phyloP scores from a whole-genome alignment of 2,113 vertebrate species.

The Butorides virescens region DNA sequence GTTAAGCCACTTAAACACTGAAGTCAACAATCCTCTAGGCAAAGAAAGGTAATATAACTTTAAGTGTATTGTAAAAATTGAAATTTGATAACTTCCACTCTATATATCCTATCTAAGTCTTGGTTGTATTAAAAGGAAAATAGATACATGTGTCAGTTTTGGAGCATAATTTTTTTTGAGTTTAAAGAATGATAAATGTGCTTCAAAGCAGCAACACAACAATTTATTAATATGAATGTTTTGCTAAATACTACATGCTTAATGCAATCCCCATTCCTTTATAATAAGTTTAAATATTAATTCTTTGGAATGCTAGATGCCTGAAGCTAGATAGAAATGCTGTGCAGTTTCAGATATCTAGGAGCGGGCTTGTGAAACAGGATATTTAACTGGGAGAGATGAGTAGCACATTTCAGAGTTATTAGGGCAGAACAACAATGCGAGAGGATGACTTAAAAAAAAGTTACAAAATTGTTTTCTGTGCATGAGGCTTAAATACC shows the following conservation, averaged over 20 bases:
- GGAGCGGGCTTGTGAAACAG: conserved; percentile 79
- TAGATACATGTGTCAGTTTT: conserved; percentile 47
- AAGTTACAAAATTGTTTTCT: conserved; percentile 67
- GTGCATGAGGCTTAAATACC: conserved; percentile 62
- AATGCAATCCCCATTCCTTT: conserved; percentile 74
- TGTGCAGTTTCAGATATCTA: conserved; percentile 77
- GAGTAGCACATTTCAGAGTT: conserved; percentile 75
- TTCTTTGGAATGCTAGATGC: conserved; percentile 82
- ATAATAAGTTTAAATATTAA: conserved; percentile 85
- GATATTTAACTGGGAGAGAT: conserved; percentile 78
- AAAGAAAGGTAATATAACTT: conserved; percentile 66
- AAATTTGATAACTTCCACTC: conserved; percentile 57
- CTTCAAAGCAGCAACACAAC: conserved; percentile 59
- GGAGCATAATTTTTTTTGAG: conserved; percentile 44
- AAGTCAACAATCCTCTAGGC: conserved; percentile 52
- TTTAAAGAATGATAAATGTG: conserved; percentile 60
- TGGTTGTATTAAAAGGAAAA: conserved; percentile 51
- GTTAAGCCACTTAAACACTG: conserved; percentile 71
- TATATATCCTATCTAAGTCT: conserved; percentile 50
- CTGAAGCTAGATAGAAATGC: conserved; percentile 77
- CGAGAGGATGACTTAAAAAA: conserved; percentile 57
- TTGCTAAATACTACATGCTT: conserved; percentile 75
- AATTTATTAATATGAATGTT: conserved; percentile 68
- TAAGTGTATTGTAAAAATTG: conserved; percentile 62
- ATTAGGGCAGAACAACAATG: conserved; percentile 64